Evolutionary conservation across 2,113 vertebrate genomes (phyloP).

Genomic region (Pterocles orientalis): DNA sequence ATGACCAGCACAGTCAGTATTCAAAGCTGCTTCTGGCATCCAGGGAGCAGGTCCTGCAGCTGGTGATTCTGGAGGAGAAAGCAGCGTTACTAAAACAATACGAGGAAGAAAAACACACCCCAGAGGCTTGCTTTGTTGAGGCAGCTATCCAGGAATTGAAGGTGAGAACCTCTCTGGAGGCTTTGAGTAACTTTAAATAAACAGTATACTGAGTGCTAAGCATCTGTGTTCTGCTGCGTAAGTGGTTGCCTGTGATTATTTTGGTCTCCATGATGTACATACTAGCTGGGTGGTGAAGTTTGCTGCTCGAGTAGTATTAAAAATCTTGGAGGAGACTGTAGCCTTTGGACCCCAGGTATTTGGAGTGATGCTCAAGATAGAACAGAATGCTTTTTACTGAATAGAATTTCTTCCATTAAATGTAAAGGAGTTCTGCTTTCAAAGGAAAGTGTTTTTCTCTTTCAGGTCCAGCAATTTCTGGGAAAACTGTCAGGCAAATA

Average conservation of each 20-base stretch:
- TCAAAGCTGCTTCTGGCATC: constrained; percentile 96
- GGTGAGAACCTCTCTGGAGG: constrained; percentile 69
- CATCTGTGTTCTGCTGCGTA: neutral
- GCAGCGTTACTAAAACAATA: constrained; percentile 84
- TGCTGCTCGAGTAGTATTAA: neutral
- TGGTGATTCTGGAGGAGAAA: constrained; percentile 88
- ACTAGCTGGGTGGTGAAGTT: neutral
- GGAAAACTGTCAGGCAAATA: neutral
- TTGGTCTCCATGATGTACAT: neutral
- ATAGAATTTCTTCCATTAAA: neutral
- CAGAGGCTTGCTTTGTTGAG: constrained; percentile 92
- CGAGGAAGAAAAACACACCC: constrained; percentile 83
- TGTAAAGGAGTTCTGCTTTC: neutral
- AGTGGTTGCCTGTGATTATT: neutral
- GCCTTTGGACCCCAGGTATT: neutral
- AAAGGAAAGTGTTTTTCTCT: neutral
- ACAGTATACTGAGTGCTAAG: neutral
- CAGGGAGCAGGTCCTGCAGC: constrained; percentile 83
- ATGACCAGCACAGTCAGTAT: constrained; percentile 85
- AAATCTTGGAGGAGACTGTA: neutral
- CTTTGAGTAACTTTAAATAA: neutral
- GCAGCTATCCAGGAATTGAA: constrained; percentile 91
- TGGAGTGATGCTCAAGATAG: neutral
- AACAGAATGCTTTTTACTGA: neutral
- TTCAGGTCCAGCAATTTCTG: neutral